phyloP scores from a whole-genome alignment of 1,140 invertebrate genomes.

The Leptinotarsa undecemlineata region DNA sequence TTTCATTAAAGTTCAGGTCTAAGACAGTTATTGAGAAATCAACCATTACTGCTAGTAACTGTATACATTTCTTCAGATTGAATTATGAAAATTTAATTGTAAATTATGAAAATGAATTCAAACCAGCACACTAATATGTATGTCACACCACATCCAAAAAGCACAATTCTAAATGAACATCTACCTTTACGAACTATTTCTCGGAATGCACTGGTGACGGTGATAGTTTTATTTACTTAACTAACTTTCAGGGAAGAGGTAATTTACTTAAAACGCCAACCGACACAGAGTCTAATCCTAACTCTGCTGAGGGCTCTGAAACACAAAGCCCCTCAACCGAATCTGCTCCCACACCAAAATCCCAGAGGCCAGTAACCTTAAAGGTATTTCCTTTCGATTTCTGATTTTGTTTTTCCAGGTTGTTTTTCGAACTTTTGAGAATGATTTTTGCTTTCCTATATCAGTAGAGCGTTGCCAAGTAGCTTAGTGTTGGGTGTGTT shows the following conservation, averaged over 20 bases:
- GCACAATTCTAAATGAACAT: conserved; percentile 4
- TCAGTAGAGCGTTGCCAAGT: too few species aligned
- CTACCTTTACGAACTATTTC: background rate
- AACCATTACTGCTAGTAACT: too few species aligned
- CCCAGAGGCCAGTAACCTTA: conserved; percentile 67
- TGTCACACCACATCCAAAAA: background rate
- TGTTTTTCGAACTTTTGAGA: conserved; percentile 12
- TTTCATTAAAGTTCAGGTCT: too few species aligned
- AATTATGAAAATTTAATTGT: too few species aligned
- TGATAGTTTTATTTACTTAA: conserved; percentile 30
- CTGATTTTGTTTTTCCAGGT: conserved; percentile 30
- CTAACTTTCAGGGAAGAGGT: conserved; percentile 66
- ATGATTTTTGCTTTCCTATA: background rate
- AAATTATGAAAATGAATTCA: too few species aligned
- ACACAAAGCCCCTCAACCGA: conserved; percentile 56
- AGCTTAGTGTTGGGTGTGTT: too few species aligned
- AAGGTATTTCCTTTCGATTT: conserved; percentile 60
- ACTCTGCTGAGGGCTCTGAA: conserved; percentile 57
- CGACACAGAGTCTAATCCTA: conserved; percentile 56
- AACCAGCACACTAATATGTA: background rate
- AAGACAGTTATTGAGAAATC: too few species aligned
- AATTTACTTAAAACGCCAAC: conserved; percentile 62
- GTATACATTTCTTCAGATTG: too few species aligned
- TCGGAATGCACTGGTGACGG: conserved; percentile 19
- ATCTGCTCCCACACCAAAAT: conserved; percentile 59